Conservation (phyloP, 2,797 vertebrate genomes). For the Harpagifer antarcticus region DNA sequence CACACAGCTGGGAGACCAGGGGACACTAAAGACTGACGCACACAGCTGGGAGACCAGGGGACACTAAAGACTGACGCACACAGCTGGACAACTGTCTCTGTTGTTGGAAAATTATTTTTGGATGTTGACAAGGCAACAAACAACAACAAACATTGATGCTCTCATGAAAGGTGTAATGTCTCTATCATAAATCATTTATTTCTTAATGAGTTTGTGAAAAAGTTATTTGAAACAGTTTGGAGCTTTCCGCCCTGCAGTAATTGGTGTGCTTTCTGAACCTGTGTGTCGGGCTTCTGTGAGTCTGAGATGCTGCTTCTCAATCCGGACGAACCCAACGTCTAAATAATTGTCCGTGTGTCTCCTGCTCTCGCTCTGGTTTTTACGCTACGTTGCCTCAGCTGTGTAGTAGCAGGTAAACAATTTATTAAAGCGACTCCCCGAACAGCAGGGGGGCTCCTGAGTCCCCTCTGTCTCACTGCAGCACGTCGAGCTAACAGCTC, state of each 20-base stretch:
- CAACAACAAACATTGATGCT: no score
- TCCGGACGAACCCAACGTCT: constrained; percentile 56
- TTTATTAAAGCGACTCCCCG: constrained; percentile 42
- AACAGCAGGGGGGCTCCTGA: constrained; percentile 50
- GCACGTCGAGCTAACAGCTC: constrained; percentile 61
- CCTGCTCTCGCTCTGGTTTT: constrained; percentile 31
- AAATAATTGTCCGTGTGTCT: constrained; percentile 69
- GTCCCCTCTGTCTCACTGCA: constrained; percentile 62
- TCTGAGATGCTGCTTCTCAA: constrained; percentile 31
- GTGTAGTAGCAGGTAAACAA: constrained; percentile 63
- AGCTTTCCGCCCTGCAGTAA: constrained; percentile 53
- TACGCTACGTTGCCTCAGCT: constrained; percentile 29
- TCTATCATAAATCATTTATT: constrained; percentile 39
- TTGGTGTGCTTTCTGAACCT: constrained; percentile 63
- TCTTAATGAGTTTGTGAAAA: constrained; percentile 58
- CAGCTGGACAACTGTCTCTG: no score
- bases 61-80: no score
- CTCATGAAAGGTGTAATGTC: no score
- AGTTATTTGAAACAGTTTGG: constrained; percentile 37
- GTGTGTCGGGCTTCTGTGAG: constrained; percentile 31
- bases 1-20: no score
- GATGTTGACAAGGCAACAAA: no score
- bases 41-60: no score
- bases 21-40: no score
- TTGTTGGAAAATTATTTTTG: no score